These are phyloP conservation scores for Byasa hedistus DNA, from an alignment of 2,888 invertebrate species.

Conservation along the genomic window DNA sequence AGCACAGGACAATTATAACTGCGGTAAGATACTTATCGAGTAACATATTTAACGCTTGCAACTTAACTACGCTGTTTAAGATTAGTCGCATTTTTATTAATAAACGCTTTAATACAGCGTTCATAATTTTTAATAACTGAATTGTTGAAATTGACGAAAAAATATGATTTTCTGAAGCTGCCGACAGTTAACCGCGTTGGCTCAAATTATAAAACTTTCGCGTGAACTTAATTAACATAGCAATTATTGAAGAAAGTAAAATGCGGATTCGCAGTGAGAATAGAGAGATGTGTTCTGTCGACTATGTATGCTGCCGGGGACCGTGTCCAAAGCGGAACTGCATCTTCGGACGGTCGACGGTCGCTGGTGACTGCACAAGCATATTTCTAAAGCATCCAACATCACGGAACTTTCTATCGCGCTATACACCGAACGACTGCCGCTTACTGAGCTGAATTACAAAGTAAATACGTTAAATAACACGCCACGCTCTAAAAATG, in stretches of 20 bases:
- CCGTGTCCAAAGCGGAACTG: constrained; percentile 22
- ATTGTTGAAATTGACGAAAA: no score
- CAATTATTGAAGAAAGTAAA: constrained; percentile 22
- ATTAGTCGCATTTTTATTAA: no score
- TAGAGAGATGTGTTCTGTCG: background rate
- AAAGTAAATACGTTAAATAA: background rate
- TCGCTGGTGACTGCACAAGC: constrained; percentile 9
- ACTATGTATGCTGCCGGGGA: constrained; percentile 3
- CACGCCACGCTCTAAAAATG: no score
- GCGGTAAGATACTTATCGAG: background rate
- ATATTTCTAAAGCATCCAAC: constrained; percentile 12
- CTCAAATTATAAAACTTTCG: constrained; percentile 17
- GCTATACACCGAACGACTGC: constrained; percentile 4
- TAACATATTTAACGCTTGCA: constrained; percentile 2
- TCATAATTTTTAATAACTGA: no score
- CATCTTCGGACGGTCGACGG: background rate
- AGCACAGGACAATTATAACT: background rate
- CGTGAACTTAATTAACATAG: constrained; percentile 17
- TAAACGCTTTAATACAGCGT: no score
- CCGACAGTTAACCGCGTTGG: no score
- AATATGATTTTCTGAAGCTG: no score
- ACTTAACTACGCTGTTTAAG: constrained; percentile 5
- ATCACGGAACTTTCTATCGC: constrained; percentile 21
- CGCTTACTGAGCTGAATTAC: constrained; percentile 6
- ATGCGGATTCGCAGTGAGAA: constrained; percentile 7